These are phyloP conservation scores for Piliocolobus tephrosceles DNA, from an alignment of 2,113 vertebrate genomes.

Conservation along the genomic window DNA sequence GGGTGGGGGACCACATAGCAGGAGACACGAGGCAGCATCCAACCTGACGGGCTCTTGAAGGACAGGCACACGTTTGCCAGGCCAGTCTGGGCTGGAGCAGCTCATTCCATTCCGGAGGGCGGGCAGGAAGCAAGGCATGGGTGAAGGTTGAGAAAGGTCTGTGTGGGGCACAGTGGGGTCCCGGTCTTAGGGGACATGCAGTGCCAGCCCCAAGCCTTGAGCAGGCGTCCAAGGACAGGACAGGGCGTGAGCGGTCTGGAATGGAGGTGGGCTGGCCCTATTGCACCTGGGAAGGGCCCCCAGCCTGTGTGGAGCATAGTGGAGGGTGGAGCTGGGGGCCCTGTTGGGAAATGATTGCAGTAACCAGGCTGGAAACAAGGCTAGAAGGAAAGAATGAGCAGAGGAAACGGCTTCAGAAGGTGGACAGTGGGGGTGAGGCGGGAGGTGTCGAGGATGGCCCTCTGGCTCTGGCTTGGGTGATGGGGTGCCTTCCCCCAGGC, in stretches of 20 bases:
- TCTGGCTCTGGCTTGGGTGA: not conserved
- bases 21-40: not conserved
- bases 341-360: not conserved
- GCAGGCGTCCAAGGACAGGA: not conserved
- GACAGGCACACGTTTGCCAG: not conserved
- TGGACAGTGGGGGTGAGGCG: not conserved
- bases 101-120: not conserved
- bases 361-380: not conserved
- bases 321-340: not conserved
- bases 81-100: not conserved
- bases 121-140: not conserved
- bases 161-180: not conserved
- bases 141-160: not conserved
- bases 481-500: not conserved
- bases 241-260: not conserved
- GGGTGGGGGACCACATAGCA: not conserved
- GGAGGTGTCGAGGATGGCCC: rapidly evolving
- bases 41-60: not conserved
- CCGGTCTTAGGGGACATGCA: not conserved
- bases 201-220: not conserved
- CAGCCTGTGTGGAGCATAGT: not conserved
- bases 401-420: not conserved
- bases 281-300: not conserved
- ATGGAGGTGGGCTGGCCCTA: too few species aligned
- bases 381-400: not conserved